Conservation (phyloP, 2,888 invertebrate genomes). For the Hydropsyche betteni region DNA sequence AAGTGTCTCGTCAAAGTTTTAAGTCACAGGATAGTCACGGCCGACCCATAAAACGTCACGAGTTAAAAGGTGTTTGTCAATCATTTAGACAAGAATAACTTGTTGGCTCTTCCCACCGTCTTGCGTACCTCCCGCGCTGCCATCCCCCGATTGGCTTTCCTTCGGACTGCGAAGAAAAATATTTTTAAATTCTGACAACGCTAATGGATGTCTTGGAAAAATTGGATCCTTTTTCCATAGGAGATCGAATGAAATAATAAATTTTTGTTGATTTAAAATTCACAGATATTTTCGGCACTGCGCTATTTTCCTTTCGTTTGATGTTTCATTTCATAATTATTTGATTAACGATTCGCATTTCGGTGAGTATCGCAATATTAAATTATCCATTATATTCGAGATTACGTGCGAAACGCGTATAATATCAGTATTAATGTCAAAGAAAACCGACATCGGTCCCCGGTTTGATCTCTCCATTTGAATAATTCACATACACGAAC, state of each 20-base stretch:
- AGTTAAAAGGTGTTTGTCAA: constrained; percentile 41
- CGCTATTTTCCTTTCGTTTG: too few relatives aligned
- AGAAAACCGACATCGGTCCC: constrained; percentile 43
- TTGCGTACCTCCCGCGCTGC: not conserved
- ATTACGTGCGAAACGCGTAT: too few relatives aligned
- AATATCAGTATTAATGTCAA: constrained; percentile 44
- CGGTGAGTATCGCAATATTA: too few relatives aligned
- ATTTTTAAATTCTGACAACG: not conserved
- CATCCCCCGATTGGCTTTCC: not conserved
- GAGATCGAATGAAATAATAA: too few relatives aligned
- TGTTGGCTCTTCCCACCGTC: not conserved
- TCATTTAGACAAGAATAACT: constrained; percentile 37
- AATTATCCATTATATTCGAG: too few relatives aligned
- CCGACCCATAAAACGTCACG: constrained; percentile 38
- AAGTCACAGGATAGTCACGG: constrained; percentile 40
- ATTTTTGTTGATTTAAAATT: too few relatives aligned
- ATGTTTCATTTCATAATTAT: too few relatives aligned
- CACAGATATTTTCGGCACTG: too few relatives aligned
- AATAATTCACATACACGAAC: constrained; percentile 50
- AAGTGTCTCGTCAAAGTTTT: constrained; percentile 43
- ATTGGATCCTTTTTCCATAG: too few relatives aligned
- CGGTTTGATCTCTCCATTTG: constrained; percentile 43
- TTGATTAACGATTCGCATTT: too few relatives aligned
- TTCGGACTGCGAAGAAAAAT: not conserved
- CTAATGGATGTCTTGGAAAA: not conserved